These are phyloP conservation scores for Zaprionus capensis DNA, from an alignment of 1,140 invertebrate genomes.

Conservation along the genomic window DNA sequence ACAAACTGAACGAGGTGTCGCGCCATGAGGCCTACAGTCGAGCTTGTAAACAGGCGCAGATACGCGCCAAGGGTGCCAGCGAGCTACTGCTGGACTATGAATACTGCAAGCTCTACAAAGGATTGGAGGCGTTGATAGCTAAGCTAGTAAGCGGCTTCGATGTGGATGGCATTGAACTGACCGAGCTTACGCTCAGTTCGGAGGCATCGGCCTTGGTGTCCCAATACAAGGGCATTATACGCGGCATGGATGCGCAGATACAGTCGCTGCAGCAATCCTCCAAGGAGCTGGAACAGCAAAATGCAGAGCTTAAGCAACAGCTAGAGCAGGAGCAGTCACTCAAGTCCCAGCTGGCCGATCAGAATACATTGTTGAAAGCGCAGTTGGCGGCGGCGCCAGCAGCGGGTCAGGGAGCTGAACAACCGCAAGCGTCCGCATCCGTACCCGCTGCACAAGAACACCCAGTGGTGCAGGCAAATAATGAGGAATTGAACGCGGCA, in stretches of 20 bases:
- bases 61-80: constrained; percentile 89
- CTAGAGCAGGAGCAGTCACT: constrained; percentile 88
- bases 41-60: constrained; percentile 96
- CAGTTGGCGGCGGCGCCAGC: constrained; percentile 85
- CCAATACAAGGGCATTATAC: constrained; percentile 95
- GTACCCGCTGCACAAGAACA: not conserved
- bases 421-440: not conserved
- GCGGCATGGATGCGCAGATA: constrained; percentile 92
- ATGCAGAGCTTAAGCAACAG: constrained; percentile 86
- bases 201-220: constrained; percentile 87
- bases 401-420: constrained; percentile 28
- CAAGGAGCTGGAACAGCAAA: constrained; percentile 86
- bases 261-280: constrained; percentile 87
- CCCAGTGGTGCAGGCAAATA: constrained; percentile 25
- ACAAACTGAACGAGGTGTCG: constrained; percentile 93
- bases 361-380: constrained; percentile 94
- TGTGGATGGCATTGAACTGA: constrained; percentile 84
- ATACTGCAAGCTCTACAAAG: constrained; percentile 95
- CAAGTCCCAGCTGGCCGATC: constrained; percentile 92
- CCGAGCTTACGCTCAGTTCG: constrained; percentile 85
- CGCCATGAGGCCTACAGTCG: constrained; percentile 95
- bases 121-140: constrained; percentile 86
- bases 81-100: constrained; percentile 97
- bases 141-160: constrained; percentile 79
- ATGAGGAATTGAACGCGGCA: constrained; percentile 65